Evolutionary conservation across 2,113 vertebrate genomes (phyloP), one percentile per base, ranked within the genome.

Genomic region (Potamarius usumacintae): DNA sequence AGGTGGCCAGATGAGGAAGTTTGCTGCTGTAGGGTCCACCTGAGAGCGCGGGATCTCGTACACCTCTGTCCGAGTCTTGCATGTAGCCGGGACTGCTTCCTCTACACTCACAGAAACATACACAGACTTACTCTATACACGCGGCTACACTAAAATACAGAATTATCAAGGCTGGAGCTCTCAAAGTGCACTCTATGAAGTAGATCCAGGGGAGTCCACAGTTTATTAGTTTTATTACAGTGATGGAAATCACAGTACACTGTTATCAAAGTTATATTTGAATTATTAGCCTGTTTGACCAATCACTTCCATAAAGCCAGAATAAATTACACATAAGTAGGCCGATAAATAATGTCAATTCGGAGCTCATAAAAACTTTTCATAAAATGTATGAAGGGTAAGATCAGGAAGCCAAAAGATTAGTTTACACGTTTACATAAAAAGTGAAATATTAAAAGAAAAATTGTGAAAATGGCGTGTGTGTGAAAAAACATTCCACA

Each of bases 11-110:
- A 99, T 97, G 94, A 99, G 95, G 93, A 99, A 99, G 94, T 99
- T 99, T 92, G 97, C 98, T 0, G 98, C 97, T 0, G 98, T 99
- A 91, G 98, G 97, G 93, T 99, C 98, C 74, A 99, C 98, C 95
- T 99, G 98, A 93, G 97, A 98, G 93, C 98, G 96, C 91, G 98
- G 97, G 92, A 99, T 99, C 96, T 99, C 98, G 0, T 99, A 99
- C 92, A 99, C 98, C 94, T 99, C 98, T 20, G 97, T 99, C 89
- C 98, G 96, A 3, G 97, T 98, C 95, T 99, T 99, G 90, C 98
- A 99, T 92, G 95, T 95, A 0, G 98, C 98, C 0, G 97, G 97
- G 91, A 98, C 96, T 58, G 98, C 98, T 92, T 99, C 98, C 94
- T 99, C 98, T 99, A 95, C 0, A 84, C 65, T 84, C 72, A 90